phyloP scores from a whole-genome alignment of 2,113 vertebrate species.

The Addax nasomaculatus region DNA sequence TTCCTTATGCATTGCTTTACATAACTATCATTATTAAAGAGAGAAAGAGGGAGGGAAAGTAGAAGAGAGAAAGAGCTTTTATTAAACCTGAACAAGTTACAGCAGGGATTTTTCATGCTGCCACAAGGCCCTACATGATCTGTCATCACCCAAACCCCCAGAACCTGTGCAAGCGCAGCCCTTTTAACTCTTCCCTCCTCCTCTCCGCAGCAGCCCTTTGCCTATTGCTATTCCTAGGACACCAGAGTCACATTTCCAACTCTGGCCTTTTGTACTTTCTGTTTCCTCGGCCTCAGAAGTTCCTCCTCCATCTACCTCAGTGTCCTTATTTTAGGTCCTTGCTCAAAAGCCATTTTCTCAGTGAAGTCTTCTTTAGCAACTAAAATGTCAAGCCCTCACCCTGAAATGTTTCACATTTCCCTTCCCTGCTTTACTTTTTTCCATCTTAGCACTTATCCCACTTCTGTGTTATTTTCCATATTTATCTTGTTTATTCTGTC shows the following conservation, averaged over 20 bases:
- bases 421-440: neutral
- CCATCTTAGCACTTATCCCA: neutral
- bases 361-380: neutral
- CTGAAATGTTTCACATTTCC: neutral
- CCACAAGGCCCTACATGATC: neutral
- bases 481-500: neutral
- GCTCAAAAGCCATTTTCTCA: constrained; percentile 16
- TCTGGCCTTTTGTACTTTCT: neutral
- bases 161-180: neutral
- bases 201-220: neutral
- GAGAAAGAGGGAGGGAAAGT: neutral
- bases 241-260: neutral
- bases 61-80: neutral
- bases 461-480: neutral
- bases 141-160: no score
- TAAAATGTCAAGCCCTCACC: neutral
- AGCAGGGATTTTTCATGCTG: neutral
- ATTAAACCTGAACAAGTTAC: neutral
- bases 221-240: neutral
- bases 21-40: neutral
- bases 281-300: neutral
- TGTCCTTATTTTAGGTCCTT: neutral
- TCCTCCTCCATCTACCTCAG: neutral
- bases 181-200: neutral
- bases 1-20: neutral